Evolutionary conservation across 2,113 vertebrate species (phyloP).

Genomic region (Galeopterus variegatus): DNA sequence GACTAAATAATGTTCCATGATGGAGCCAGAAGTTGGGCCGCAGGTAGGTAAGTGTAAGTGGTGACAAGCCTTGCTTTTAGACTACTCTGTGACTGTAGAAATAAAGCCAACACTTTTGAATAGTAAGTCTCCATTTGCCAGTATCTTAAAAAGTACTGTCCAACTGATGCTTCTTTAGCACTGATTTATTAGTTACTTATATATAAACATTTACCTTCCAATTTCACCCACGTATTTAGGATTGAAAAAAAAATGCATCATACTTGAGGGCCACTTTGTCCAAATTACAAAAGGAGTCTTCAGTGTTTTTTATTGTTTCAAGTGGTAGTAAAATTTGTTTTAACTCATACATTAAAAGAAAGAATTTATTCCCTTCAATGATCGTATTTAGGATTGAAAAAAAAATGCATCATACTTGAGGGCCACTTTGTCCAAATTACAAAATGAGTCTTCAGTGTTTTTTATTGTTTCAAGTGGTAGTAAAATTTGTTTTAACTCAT

Average conservation of each 20-base stretch:
- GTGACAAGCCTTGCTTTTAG: not conserved
- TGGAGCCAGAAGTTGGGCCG: not conserved
- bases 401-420: not conserved
- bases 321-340: not conserved
- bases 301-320: slow-evolving; percentile 1
- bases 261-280: not conserved
- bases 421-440: not conserved
- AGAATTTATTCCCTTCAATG: not conserved
- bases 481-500: not conserved
- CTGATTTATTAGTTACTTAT: not conserved
- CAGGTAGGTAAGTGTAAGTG: too few species aligned
- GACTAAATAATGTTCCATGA: not conserved
- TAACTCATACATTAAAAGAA: not conserved
- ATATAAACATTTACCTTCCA: not conserved
- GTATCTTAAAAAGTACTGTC: not conserved
- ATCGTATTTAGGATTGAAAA: not conserved
- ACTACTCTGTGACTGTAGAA: not conserved
- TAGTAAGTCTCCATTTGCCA: not conserved
- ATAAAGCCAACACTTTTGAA: not conserved
- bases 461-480: not conserved
- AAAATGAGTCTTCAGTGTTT: not conserved
- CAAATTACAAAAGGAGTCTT: not conserved
- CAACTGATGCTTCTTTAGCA: not conserved
- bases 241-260: not conserved
- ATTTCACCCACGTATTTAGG: not conserved